Evolutionary conservation across 2,888 invertebrate species (phyloP), one percentile per base, ranked within the genome.

Genomic region (Chymomyza amoena): DNA sequence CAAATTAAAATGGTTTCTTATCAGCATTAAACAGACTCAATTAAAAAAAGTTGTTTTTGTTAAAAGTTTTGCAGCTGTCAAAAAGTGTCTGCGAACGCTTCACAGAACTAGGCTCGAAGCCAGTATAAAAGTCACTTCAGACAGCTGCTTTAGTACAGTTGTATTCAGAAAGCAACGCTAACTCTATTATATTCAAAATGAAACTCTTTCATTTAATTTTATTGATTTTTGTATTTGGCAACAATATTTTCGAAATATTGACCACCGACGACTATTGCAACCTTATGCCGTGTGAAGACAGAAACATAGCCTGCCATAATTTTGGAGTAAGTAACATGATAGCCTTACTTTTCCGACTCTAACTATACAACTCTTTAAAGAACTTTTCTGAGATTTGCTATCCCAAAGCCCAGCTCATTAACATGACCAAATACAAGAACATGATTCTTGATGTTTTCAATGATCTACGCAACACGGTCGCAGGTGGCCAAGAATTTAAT

Each of bases 231-330:
- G 13, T 45, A 45, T 13, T 13, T 0, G 4, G 13, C 13, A 13
- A 13, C 39, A 45, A 13, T 32, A 32, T 10, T 13, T 45, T 1
- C 39, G 13, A 45, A 10, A 5, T 45, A 45, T 45, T 13, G 39
- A 13, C 13, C 39, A 5, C n/a, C n/a, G n/a, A 0, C 4, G 4
- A 9, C 0, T 67, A 71, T 56, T 81, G 82, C 15, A 7, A 13
- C 0, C 28, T 68, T 13, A 10, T 9, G 18, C 39, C 69, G 1
- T 81, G 81, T 1, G 50, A 51, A 1, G 1, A 0, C 7, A 32
- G 7, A 0, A 81, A 80, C 45, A n/a, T 76, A 10, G 39, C 78
- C 5, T 80, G 80, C 25, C 5, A 62, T 6, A 73, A 69, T 32
- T 61, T 61, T 9, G 67, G 52, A 0, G 80, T 80, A 36, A 65